These are phyloP conservation scores for Chymomyza costata DNA, from an alignment of 1,140 invertebrate genomes.

Conservation along the genomic window DNA sequence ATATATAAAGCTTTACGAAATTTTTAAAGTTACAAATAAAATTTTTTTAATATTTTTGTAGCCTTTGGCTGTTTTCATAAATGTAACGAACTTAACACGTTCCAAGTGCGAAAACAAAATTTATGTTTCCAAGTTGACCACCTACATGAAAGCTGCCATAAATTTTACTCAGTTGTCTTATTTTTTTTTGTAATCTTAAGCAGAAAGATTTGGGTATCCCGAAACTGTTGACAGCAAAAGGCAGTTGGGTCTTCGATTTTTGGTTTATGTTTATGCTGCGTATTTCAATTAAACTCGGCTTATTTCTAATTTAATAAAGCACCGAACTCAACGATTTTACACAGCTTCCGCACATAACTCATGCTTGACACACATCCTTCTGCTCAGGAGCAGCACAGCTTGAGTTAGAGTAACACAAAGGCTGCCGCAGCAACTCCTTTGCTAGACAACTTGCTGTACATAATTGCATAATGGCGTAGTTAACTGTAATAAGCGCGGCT, in stretches of 20 bases:
- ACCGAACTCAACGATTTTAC: too few relatives aligned
- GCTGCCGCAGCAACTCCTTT: constrained; percentile 17
- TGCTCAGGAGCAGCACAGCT: too few relatives aligned
- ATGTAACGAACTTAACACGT: constrained; percentile 20
- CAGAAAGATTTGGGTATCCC: not conserved
- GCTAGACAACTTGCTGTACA: constrained; percentile 39
- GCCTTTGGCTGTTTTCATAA: too few relatives aligned
- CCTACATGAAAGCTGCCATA: constrained; percentile 30
- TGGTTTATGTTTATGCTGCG: constrained; percentile 5
- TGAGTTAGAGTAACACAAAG: constrained; percentile 19
- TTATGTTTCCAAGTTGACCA: constrained; percentile 34
- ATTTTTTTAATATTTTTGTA: too few relatives aligned
- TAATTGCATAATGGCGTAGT: constrained; percentile 73
- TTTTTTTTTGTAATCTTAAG: too few relatives aligned
- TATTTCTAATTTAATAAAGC: too few relatives aligned
- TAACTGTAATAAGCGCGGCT: constrained; percentile 72
- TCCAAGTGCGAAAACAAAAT: constrained; percentile 12
- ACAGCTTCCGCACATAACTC: too few relatives aligned
- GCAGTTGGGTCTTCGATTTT: constrained; percentile 9
- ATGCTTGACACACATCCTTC: too few relatives aligned
- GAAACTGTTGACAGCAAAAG: constrained; percentile 10
- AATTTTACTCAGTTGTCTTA: constrained; percentile 13
- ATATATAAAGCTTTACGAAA: too few relatives aligned
- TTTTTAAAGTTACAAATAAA: too few relatives aligned
- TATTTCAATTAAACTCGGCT: too few relatives aligned